Percentiles rank a stretch among this genome's conserved stretches.
phyloP scores from a whole-genome alignment of 2,113 vertebrate species.

The Anhinga anhinga region DNA sequence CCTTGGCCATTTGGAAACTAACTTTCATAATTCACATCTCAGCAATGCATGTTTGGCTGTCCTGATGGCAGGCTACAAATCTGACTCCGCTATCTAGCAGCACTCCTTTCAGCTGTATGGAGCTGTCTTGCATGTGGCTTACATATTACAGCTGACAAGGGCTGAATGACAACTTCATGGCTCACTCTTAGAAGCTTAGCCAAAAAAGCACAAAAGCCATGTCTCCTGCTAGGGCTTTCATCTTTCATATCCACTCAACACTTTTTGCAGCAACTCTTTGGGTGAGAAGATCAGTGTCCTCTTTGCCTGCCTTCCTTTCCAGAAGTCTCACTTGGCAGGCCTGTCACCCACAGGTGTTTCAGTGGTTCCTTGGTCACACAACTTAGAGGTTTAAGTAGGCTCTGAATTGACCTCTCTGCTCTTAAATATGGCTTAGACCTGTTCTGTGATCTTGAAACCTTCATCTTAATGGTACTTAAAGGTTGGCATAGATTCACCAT shows the following conservation, averaged over 20 bases:
- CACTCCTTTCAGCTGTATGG: not conserved
- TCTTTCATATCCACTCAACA: not conserved
- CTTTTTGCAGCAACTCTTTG: not conserved
- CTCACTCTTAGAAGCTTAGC: not conserved
- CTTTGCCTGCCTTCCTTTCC: not conserved
- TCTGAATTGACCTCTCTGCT: constrained; percentile 79
- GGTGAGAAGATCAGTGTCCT: not conserved
- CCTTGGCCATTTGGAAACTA: constrained; percentile 34
- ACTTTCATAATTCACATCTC: constrained; percentile 34
- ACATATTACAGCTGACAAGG: not conserved
- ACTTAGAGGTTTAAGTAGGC: not conserved
- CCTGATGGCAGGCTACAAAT: not conserved
- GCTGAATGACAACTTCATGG: not conserved
- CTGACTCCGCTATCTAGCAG: not conserved
- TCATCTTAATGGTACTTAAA: constrained; percentile 76
- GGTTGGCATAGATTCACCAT: constrained; percentile 62
- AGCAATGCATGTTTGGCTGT: not conserved
- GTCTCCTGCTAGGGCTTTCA: not conserved
- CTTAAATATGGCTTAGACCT: constrained; percentile 81
- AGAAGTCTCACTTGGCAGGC: constrained; percentile 73
- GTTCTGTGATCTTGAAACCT: constrained; percentile 65
- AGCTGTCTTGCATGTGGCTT: not conserved
- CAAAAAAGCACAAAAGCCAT: not conserved
- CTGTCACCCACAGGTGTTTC: constrained; percentile 80
- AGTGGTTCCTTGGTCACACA: constrained; percentile 32